phyloP scores from a whole-genome alignment of 92 coral and sea anemone genomes.

The Galaxea fascicularis region DNA sequence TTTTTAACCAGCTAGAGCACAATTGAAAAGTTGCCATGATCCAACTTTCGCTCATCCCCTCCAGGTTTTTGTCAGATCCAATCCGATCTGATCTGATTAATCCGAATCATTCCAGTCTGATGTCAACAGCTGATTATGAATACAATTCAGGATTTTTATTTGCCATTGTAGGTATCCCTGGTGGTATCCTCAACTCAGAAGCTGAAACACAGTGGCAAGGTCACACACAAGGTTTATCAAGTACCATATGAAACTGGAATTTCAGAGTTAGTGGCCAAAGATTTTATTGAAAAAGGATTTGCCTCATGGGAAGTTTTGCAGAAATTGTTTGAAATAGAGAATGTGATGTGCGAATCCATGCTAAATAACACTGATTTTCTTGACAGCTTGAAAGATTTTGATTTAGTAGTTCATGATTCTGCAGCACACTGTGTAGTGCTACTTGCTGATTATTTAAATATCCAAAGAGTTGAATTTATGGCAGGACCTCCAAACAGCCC shows the following conservation, averaged over 20 bases:
- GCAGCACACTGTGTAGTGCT: slow-evolving; percentile 14
- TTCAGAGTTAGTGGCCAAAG: background rate
- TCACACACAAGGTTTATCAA: slow-evolving; percentile 57
- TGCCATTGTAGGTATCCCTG: slow-evolving; percentile 34
- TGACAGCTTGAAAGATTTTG: slow-evolving; percentile 49
- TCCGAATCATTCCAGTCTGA: too few relatives aligned
- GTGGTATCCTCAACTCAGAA: slow-evolving; percentile 48
- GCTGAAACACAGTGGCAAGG: slow-evolving; percentile 26
- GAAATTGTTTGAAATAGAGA: background rate
- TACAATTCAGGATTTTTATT: too few relatives aligned
- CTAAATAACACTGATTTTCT: slow-evolving; percentile 45
- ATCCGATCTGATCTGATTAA: too few relatives aligned
- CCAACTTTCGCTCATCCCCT: slow-evolving; percentile 54
- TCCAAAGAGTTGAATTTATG: slow-evolving; percentile 46
- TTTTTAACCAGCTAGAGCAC: too few relatives aligned
- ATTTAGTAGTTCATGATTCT: slow-evolving; percentile 43
- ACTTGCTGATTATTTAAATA: slow-evolving; percentile 53
- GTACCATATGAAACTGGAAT: slow-evolving; percentile 42
- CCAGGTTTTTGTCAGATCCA: too few relatives aligned
- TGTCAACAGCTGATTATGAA: too few relatives aligned
- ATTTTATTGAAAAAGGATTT: background rate
- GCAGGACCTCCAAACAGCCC: slow-evolving; percentile 33
- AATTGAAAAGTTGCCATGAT: too few relatives aligned
- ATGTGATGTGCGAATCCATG: slow-evolving; percentile 26
- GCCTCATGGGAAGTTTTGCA: background rate